phyloP scores from a whole-genome alignment of 2,888 invertebrate species.

The Lepidonotus clava region DNA sequence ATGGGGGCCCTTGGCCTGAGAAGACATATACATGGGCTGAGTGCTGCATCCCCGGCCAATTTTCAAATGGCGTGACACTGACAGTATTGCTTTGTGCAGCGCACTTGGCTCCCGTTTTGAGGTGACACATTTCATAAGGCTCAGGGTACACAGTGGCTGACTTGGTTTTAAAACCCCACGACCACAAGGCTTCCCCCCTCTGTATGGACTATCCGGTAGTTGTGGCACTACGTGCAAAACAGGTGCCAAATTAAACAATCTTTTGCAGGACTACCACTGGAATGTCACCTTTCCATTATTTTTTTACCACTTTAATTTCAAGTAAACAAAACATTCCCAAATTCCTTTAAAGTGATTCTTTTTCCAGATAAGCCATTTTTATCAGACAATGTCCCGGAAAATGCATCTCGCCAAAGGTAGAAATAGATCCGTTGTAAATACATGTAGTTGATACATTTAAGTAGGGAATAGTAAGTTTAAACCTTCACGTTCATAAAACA shows the following conservation, averaged over 20 bases:
- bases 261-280: background rate
- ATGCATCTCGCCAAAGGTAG: too few relatives aligned
- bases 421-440: too few relatives aligned
- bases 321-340: too few relatives aligned
- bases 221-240: background rate
- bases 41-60: slow-evolving; percentile 25
- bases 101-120: slow-evolving; percentile 51
- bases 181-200: too few relatives aligned
- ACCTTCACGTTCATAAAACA: too few relatives aligned
- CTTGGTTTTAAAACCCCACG: slow-evolving; percentile 18
- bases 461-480: too few relatives aligned
- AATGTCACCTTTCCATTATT: background rate
- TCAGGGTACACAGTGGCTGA: slow-evolving; percentile 12
- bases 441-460: too few relatives aligned
- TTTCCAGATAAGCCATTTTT: too few relatives aligned
- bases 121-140: slow-evolving; percentile 44
- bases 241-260: slow-evolving; percentile 31
- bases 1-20: background rate
- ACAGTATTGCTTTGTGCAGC: slow-evolving; percentile 37
- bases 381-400: too few relatives aligned
- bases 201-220: too few relatives aligned
- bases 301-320: too few relatives aligned
- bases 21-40: slow-evolving; percentile 37
- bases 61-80: slow-evolving; percentile 47
- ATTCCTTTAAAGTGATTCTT: too few relatives aligned